Evolutionary conservation across 2,113 vertebrate genomes (phyloP).

Genomic region (Passer montanus): DNA sequence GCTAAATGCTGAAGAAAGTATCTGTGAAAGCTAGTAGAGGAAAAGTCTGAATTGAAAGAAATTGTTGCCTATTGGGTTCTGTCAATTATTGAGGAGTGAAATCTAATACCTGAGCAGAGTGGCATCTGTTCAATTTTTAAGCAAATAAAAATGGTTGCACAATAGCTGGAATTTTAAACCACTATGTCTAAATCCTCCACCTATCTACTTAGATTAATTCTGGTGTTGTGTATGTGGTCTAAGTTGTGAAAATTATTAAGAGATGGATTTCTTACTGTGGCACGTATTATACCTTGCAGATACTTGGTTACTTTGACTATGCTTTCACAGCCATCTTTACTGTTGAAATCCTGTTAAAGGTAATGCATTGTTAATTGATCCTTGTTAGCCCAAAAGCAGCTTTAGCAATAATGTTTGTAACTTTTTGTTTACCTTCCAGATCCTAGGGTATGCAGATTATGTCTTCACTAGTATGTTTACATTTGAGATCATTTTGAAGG

Average conservation of each 20-base stretch:
- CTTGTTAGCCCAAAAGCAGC: slow-evolving; percentile 69
- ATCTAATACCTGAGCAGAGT: not conserved
- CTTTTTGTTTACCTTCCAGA: slow-evolving; percentile 94
- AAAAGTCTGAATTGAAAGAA: not conserved
- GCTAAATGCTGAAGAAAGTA: not conserved
- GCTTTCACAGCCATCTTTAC: slow-evolving; percentile 99
- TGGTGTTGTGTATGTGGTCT: not conserved
- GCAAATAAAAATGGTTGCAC: not conserved
- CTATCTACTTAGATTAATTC: not conserved
- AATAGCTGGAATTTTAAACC: not conserved
- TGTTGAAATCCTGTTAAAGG: slow-evolving; percentile 99
- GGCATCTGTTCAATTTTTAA: not conserved
- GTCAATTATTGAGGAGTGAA: not conserved
- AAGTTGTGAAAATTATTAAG: not conserved
- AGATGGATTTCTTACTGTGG: slow-evolving; percentile 64
- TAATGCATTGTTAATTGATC: slow-evolving; percentile 81
- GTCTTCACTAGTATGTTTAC: slow-evolving; percentile 99
- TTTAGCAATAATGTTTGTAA: slow-evolving; percentile 85
- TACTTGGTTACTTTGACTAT: slow-evolving; percentile 99
- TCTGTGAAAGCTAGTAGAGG: not conserved
- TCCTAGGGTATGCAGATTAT: slow-evolving; percentile 99
- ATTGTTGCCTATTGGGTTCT: not conserved
- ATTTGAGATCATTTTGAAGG: slow-evolving; percentile 99
- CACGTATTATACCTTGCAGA: slow-evolving; percentile 91
- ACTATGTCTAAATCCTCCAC: not conserved